A percentile compares a stretch with the other conserved stretches of the same genome.
Evolutionary conservation across 2,113 vertebrate genomes (phyloP).

Genomic region (Ophiodon elongatus): DNA sequence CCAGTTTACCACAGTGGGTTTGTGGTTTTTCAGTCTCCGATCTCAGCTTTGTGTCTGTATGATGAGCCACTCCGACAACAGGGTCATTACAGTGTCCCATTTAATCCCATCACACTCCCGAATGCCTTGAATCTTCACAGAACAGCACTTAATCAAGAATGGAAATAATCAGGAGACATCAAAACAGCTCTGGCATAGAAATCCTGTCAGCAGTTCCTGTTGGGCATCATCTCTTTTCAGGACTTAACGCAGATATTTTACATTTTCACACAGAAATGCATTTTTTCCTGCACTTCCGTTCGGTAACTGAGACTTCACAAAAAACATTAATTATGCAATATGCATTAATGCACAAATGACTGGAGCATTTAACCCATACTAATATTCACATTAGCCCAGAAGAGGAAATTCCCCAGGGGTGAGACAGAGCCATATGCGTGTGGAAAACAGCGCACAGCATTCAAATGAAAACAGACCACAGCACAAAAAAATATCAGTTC

Average conservation of each 20-base stretch:
- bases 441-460: conserved; percentile 59
- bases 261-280: conserved; percentile 33
- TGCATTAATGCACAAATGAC: conserved; percentile 81
- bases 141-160: conserved; percentile 74
- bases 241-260: conserved; percentile 26
- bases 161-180: conserved; percentile 74
- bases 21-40: conserved; percentile 42
- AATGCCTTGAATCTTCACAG: conserved; percentile 70
- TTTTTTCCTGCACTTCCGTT: conserved; percentile 25
- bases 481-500: conserved; percentile 28
- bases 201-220: conserved; percentile 73
- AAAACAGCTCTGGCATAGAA: conserved; percentile 73
- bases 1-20: conserved; percentile 21
- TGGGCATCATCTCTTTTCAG: conserved; percentile 45
- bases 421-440: conserved; percentile 74
- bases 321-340: conserved; percentile 81
- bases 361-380: conserved; percentile 83
- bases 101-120: conserved; percentile 77
- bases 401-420: conserved; percentile 76
- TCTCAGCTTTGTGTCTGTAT: conserved; percentile 70
- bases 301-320: conserved; percentile 48
- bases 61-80: conserved; percentile 78
- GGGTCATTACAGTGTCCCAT: conserved; percentile 79
- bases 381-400: conserved; percentile 83
- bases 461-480: conserved; percentile 38